These are phyloP conservation scores for Macrosoma leucophasiata DNA, from an alignment of 2,888 invertebrate species.

Conservation along the genomic window DNA sequence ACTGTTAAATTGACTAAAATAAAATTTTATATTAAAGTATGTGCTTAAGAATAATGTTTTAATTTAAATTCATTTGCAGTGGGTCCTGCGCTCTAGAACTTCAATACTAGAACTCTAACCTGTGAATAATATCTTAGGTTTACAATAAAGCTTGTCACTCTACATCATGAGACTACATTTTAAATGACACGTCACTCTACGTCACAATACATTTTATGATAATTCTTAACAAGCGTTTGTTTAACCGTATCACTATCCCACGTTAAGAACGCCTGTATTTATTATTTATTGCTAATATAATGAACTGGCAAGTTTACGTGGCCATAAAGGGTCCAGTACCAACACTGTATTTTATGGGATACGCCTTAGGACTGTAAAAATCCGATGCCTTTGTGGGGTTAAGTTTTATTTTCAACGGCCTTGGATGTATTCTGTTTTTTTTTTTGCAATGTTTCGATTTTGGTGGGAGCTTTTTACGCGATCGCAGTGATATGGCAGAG, in stretches of 20 bases:
- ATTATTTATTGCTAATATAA: constrained; percentile 58
- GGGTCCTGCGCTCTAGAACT: too few species aligned
- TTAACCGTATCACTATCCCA: constrained; percentile 31
- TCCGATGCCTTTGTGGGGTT: constrained; percentile 15
- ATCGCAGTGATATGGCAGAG: background rate
- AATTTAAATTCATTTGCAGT: too few species aligned
- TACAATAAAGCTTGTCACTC: too few species aligned
- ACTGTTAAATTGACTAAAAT: too few species aligned
- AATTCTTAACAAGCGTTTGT: constrained; percentile 28
- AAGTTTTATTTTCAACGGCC: too few species aligned
- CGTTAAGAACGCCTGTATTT: constrained; percentile 35
- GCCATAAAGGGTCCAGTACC: constrained; percentile 31
- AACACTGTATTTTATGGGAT: constrained; percentile 27
- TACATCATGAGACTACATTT: too few species aligned
- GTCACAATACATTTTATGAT: too few species aligned
- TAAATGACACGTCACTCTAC: too few species aligned
- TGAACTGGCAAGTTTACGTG: constrained; percentile 48
- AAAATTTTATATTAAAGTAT: too few species aligned
- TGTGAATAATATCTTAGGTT: too few species aligned
- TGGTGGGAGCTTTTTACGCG: background rate
- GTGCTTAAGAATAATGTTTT: too few species aligned
- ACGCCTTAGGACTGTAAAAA: constrained; percentile 31
- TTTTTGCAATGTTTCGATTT: background rate
- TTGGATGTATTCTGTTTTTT: constrained; percentile 6
- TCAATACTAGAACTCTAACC: too few species aligned